Percentiles rank a stretch among this genome's conserved stretches.
These are phyloP conservation scores for Agrochola litura DNA, from an alignment of 2,888 invertebrate genomes.

Conservation along the genomic window DNA sequence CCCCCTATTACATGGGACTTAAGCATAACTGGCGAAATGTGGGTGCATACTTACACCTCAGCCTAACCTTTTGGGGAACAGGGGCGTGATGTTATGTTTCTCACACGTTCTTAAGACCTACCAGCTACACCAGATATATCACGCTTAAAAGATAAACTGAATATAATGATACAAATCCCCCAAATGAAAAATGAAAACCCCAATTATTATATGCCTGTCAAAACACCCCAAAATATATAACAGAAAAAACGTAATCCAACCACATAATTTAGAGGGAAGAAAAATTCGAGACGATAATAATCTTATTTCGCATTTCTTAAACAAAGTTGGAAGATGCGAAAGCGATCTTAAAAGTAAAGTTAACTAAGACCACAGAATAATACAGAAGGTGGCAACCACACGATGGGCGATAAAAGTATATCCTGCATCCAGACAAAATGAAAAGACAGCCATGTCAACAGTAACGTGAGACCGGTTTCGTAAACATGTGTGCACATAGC, in stretches of 20 bases:
- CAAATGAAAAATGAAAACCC: constrained; percentile 44
- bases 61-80: too few relatives aligned
- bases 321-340: constrained; percentile 58
- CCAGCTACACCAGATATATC: neutral
- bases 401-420: neutral
- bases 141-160: constrained; percentile 11
- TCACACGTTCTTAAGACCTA: too few relatives aligned
- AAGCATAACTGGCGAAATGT: too few relatives aligned
- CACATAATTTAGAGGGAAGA: constrained; percentile 42
- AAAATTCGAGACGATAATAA: constrained; percentile 56
- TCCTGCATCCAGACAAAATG: neutral
- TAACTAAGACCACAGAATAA: constrained; percentile 12
- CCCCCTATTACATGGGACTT: too few relatives aligned
- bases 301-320: constrained; percentile 58
- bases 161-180: constrained; percentile 21
- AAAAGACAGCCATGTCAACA: too few relatives aligned
- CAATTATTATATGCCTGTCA: constrained; percentile 37
- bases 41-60: too few relatives aligned
- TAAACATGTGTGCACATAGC: too few relatives aligned
- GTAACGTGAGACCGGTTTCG: too few relatives aligned
- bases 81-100: too few relatives aligned
- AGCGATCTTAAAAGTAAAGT: constrained; percentile 67
- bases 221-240: constrained; percentile 38
- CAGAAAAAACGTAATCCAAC: constrained; percentile 33
- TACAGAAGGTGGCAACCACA: constrained; percentile 3